Evolutionary conservation across 2,113 vertebrate genomes (phyloP).

Genomic region (Rhinopomastus cyanomelas): DNA sequence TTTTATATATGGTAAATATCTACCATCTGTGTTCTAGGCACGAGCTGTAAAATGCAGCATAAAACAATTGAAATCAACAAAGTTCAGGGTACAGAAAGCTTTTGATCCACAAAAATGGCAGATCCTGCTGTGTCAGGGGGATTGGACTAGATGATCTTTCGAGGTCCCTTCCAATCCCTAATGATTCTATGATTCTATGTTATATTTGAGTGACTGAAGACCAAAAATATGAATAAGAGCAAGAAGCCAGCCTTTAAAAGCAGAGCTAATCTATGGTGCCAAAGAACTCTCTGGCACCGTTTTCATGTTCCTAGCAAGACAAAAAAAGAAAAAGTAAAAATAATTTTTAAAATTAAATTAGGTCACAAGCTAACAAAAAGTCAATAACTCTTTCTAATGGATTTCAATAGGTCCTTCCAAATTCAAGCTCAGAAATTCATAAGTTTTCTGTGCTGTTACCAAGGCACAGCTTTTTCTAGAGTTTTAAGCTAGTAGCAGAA

Average conservation of each 20-base stretch:
- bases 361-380: neutral
- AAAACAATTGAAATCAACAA: constrained; percentile 65
- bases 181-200: too few species aligned
- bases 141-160: too few species aligned
- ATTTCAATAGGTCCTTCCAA: neutral
- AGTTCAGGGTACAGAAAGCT: constrained; percentile 30
- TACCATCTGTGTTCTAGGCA: constrained; percentile 60
- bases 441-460: neutral
- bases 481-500: neutral
- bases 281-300: neutral
- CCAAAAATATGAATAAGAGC: neutral
- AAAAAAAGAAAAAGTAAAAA: neutral
- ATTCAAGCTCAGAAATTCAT: neutral
- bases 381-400: neutral
- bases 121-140: too few species aligned
- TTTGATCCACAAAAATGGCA: constrained; percentile 48
- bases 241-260: neutral
- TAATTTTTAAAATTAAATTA: neutral
- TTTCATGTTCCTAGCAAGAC: neutral
- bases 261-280: neutral
- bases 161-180: too few species aligned
- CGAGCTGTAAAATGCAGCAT: constrained; percentile 22
- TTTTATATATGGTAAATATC: constrained; percentile 55
- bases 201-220: constrained; percentile 25
- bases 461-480: neutral